phyloP scores from a whole-genome alignment of 2,888 invertebrate species.

The Artemia sp. region DNA sequence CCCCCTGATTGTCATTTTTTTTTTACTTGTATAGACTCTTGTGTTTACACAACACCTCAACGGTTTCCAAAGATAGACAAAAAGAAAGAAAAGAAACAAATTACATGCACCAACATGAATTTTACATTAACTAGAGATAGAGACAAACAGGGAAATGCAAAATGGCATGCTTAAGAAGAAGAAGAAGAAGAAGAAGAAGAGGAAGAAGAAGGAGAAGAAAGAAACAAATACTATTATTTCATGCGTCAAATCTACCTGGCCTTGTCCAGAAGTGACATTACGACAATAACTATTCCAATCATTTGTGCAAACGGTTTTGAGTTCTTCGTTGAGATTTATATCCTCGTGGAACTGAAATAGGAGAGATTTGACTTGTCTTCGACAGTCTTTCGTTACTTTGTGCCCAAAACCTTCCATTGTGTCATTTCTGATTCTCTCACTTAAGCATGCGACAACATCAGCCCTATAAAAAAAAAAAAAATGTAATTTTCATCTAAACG shows the following conservation, averaged over 20 bases:
- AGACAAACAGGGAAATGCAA: too few relatives aligned
- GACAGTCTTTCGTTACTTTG: conserved; percentile 67
- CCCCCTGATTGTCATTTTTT: too few relatives aligned
- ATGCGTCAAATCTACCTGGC: conserved; percentile 26
- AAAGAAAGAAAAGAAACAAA: too few relatives aligned
- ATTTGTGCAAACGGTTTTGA: conserved; percentile 32
- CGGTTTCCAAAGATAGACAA: too few relatives aligned
- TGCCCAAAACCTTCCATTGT: conserved; percentile 49
- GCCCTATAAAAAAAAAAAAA: conserved; percentile 28
- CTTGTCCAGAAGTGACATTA: conserved; percentile 30
- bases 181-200: too few relatives aligned
- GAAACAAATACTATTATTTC: too few relatives aligned
- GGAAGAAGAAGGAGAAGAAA: too few relatives aligned
- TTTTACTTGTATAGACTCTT: too few relatives aligned
- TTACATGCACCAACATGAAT: too few relatives aligned
- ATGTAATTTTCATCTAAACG: conserved; percentile 17
- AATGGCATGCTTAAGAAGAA: too few relatives aligned
- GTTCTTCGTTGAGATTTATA: conserved; percentile 56
- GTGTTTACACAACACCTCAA: too few relatives aligned
- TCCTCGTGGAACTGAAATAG: conserved; percentile 80
- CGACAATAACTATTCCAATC: conserved; percentile 32
- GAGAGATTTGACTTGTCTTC: conserved; percentile 76
- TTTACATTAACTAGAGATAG: too few relatives aligned
- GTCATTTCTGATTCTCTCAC: conserved; percentile 76
- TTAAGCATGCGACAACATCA: conserved; percentile 68